A percentile compares a stretch with the other conserved stretches of the same genome.
These are phyloP conservation scores for Drosophila rhopaloa DNA, from an alignment of 1,140 invertebrate species.

Conservation along the genomic window DNA sequence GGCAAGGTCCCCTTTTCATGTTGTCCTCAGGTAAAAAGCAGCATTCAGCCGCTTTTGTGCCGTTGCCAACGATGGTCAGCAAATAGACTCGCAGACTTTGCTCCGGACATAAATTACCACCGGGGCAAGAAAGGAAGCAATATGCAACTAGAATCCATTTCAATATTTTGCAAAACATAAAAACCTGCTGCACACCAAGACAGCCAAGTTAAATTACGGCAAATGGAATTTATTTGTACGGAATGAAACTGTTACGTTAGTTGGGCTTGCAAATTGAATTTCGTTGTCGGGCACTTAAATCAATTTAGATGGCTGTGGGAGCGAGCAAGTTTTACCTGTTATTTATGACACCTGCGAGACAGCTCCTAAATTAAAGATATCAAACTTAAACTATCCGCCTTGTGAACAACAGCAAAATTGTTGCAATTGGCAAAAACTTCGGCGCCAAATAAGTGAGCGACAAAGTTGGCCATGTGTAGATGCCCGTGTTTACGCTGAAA, in stretches of 20 bases:
- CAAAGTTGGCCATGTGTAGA: slow-evolving; percentile 47
- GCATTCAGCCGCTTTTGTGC: slow-evolving; percentile 15
- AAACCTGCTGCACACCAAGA: slow-evolving; percentile 43
- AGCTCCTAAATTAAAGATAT: slow-evolving; percentile 64
- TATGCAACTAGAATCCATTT: slow-evolving; percentile 73
- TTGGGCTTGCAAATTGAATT: slow-evolving; percentile 61
- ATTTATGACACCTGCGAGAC: slow-evolving; percentile 50
- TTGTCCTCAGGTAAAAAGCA: slow-evolving; percentile 15
- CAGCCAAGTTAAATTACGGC: slow-evolving; percentile 48
- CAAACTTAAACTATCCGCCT: slow-evolving; percentile 53
- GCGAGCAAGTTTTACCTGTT: slow-evolving; percentile 32
- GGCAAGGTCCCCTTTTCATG: slow-evolving; percentile 24
- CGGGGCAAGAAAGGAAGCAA: slow-evolving; percentile 1
- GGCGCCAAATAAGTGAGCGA: slow-evolving; percentile 68
- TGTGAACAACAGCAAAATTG: slow-evolving; percentile 43
- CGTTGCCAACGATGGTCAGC: slow-evolving; percentile 34
- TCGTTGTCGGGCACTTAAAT: slow-evolving; percentile 57
- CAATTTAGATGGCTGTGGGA: slow-evolving; percentile 45
- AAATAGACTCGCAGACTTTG: slow-evolving; percentile 39
- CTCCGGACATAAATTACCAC: slow-evolving; percentile 61
- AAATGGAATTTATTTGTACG: slow-evolving; percentile 69
- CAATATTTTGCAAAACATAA: slow-evolving; percentile 74
- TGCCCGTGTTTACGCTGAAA: slow-evolving; percentile 60
- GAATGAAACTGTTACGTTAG: slow-evolving; percentile 27
- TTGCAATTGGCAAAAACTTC: slow-evolving; percentile 64